phyloP scores from a whole-genome alignment of 1,140 invertebrate species.

The Drosophila cardini region DNA sequence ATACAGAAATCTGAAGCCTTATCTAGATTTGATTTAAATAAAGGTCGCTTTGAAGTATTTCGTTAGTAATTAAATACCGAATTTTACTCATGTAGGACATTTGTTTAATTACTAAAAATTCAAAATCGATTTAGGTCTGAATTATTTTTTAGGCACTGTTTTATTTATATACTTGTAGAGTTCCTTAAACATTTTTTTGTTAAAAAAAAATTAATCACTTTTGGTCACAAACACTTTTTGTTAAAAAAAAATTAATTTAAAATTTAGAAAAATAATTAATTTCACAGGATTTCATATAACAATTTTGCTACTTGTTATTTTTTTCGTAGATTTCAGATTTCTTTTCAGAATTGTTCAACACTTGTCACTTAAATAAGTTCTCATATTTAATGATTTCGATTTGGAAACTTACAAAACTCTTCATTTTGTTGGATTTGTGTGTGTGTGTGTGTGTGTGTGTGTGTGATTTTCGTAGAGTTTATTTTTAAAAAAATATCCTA shows the following conservation, averaged over 20 bases:
- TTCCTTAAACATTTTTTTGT: not conserved
- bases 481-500: slow-evolving; percentile 55
- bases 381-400: not conserved
- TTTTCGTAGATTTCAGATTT: too few species aligned
- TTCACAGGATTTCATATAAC: slow-evolving; percentile 8
- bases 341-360: not conserved
- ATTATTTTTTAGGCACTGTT: too few species aligned
- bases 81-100: too few species aligned
- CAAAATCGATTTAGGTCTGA: too few species aligned
- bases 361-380: slow-evolving; percentile 4
- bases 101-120: too few species aligned
- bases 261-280: not conserved
- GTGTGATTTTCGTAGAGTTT: slow-evolving; percentile 9
- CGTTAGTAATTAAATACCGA: not conserved
- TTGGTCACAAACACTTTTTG: not conserved
- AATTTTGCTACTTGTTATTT: too few species aligned
- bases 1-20: not conserved
- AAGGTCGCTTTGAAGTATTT: not conserved
- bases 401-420: slow-evolving; percentile 75
- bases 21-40: not conserved
- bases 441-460: too few species aligned
- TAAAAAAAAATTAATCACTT: not conserved
- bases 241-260: not conserved
- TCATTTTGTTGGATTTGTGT: slow-evolving; percentile 55
- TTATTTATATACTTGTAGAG: too few species aligned